Conservation (phyloP, 2,888 invertebrate species). For the Mongoloraphidia duomilia region DNA sequence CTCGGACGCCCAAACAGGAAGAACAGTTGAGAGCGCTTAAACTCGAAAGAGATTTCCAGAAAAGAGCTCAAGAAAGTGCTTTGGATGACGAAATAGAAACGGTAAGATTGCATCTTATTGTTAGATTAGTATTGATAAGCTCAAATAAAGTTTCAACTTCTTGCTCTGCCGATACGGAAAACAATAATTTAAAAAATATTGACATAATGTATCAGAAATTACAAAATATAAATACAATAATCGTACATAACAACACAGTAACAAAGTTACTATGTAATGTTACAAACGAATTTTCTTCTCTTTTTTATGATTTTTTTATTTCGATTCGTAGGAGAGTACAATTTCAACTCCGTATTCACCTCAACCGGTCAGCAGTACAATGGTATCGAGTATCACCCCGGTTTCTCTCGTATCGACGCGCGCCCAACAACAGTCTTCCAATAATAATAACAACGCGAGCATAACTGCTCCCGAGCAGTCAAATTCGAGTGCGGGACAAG, state of each 20-base stretch:
- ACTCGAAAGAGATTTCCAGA: slow-evolving; percentile 88
- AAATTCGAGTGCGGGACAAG: not conserved
- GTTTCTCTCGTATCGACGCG: slow-evolving; percentile 23
- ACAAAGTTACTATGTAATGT: no score
- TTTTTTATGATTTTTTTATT: not conserved
- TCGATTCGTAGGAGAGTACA: slow-evolving; percentile 23
- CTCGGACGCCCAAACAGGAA: slow-evolving; percentile 64
- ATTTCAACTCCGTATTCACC: slow-evolving; percentile 24
- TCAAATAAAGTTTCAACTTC: no score
- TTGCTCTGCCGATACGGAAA: no score
- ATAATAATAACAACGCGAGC: not conserved
- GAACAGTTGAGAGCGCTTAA: slow-evolving; percentile 79
- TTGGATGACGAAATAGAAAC: slow-evolving; percentile 56
- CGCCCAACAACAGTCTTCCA: slow-evolving; percentile 10
- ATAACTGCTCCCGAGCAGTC: no score
- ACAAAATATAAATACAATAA: no score
- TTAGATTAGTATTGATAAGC: no score
- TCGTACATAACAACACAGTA: no score
- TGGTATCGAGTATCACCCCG: slow-evolving; percentile 24
- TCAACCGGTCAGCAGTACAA: slow-evolving; percentile 26
- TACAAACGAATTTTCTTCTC: not conserved
- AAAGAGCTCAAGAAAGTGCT: slow-evolving; percentile 67
- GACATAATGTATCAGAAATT: no score
- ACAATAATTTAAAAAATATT: no score
- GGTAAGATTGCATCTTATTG: slow-evolving; percentile 26